Evolutionary conservation across 2,113 vertebrate genomes (phyloP), one percentile per base, ranked within the genome.

Genomic region (Centropus bengalensis): DNA sequence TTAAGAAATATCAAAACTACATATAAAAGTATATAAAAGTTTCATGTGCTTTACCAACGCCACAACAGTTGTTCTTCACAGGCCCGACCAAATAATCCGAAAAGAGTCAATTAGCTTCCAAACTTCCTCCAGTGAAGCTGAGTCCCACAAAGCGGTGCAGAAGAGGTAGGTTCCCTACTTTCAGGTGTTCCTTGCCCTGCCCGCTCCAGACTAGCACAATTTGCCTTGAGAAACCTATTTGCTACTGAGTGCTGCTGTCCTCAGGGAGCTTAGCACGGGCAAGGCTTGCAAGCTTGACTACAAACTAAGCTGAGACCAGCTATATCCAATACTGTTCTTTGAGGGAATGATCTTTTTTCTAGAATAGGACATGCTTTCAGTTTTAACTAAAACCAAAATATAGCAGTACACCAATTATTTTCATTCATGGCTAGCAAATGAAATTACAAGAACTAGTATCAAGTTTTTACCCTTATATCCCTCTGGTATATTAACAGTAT

Each of bases 241-340:
- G 49, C 40, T 55, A 1, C 44, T 52, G 36, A 20, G 14, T 6
- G 2, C 44, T 66, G 55, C 23, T 26, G 0, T 14, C 52, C 66
- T 45, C 36, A 8, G 58, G 54, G 49, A 36, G 26, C 26, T 89
- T 42, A 40, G 45, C 36, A 4, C 6, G 21, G 38, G 21, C 14
- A 54, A 40, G 33, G 36, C 36, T 84, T 62, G 28, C 20, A 49
- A 14, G 12, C 73, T 44, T 5, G 7, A 24, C 33, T 44, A 20
- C 47, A 51, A 38, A 5, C 26, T 73, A 51, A 73, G 1, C 15
- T 0, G 1, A 58, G 23, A 66, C 73, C 23, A 58, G 54, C 21
- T 47, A 42, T 54, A 81, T 26, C n/a, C 45, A 32, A 40, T 30
- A 47, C 21, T 0, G 0, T 32, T 32, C 69, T 64, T 75, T 49